These are phyloP conservation scores for Ceratosolen fusciceps DNA, from an alignment of 1,140 invertebrate genomes.

Conservation along the genomic window DNA sequence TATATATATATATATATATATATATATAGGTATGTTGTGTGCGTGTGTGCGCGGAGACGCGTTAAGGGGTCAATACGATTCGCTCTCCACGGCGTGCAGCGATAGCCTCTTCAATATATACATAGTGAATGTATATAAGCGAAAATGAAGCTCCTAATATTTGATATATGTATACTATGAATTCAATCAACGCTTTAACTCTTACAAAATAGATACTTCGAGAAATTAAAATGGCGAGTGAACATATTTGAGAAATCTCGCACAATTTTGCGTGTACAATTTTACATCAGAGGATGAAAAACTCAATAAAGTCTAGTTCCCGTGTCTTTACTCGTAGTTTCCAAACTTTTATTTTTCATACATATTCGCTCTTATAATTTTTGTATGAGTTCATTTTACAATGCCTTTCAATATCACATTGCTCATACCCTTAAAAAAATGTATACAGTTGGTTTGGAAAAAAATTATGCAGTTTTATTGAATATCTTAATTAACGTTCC, in stretches of 20 bases:
- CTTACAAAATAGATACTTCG: slow-evolving; percentile 19
- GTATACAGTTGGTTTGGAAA: too few species aligned
- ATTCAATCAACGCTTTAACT: background rate
- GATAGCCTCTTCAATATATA: slow-evolving; percentile 6
- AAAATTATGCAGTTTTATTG: too few species aligned
- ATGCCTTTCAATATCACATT: background rate
- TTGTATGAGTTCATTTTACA: background rate
- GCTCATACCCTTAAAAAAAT: too few species aligned
- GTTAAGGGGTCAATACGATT: slow-evolving; percentile 61
- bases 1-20: too few species aligned
- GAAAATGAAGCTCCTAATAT: background rate
- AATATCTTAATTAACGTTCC: too few species aligned
- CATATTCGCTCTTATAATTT: background rate
- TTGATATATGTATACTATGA: slow-evolving; percentile 7
- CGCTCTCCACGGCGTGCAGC: slow-evolving; percentile 36
- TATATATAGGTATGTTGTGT: too few species aligned
- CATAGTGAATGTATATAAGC: slow-evolving; percentile 15
- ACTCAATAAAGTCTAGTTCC: slow-evolving; percentile 24
- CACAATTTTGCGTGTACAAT: slow-evolving; percentile 16
- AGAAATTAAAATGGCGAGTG: slow-evolving; percentile 38
- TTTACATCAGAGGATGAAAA: slow-evolving; percentile 24
- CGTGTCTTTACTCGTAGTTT: background rate
- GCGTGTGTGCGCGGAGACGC: too few species aligned
- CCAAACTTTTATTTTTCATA: background rate
- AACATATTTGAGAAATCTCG: slow-evolving; percentile 34